A percentile compares a stretch with the other conserved stretches of the same genome.
phyloP scores from a whole-genome alignment of 2,113 vertebrate species.

The cat (Felis catus) region DNA sequence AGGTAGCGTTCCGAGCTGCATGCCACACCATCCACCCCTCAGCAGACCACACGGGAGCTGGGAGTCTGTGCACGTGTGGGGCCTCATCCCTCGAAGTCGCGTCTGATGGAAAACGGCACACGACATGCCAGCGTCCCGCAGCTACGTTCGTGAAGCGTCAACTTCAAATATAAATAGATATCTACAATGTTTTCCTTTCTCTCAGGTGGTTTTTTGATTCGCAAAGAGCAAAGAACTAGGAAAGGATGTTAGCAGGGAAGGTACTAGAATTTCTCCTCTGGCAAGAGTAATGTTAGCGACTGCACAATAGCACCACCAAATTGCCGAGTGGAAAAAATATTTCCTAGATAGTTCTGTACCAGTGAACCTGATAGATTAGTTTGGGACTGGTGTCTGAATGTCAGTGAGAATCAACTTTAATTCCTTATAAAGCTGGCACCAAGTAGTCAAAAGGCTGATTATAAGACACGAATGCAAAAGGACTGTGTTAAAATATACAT shows the following conservation, averaged over 20 bases:
- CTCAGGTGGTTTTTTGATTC: conserved; percentile 52
- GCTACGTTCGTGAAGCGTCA: conserved; percentile 74
- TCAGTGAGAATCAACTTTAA: conserved; percentile 7
- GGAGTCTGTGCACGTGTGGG: conserved; percentile 64
- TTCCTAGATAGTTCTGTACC: conserved; percentile 54
- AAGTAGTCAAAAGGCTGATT: background rate
- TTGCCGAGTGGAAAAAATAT: conserved; percentile 50
- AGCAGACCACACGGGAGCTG: conserved; percentile 76
- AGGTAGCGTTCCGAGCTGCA: conserved; percentile 79
- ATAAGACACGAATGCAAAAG: conserved; percentile 66
- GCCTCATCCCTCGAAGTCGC: conserved; percentile 39
- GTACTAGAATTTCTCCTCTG: conserved; percentile 74
- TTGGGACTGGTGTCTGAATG: conserved; percentile 5
- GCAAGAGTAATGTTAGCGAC: conserved; percentile 60
- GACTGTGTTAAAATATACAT: conserved; percentile 76
- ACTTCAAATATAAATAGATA: conserved; percentile 86
- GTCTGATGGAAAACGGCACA: conserved; percentile 71
- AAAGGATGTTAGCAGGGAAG: conserved; percentile 58
- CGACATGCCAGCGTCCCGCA: conserved; percentile 69
- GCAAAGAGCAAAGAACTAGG: conserved; percentile 74
- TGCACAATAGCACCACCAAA: conserved; percentile 66
- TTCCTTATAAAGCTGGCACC: conserved; percentile 40
- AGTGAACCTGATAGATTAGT: conserved; percentile 7
- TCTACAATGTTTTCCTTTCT: conserved; percentile 83
- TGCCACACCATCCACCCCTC: conserved; percentile 73